Conservation (phyloP, 1,140 invertebrate genomes). For the Scylla paramamosain region DNA sequence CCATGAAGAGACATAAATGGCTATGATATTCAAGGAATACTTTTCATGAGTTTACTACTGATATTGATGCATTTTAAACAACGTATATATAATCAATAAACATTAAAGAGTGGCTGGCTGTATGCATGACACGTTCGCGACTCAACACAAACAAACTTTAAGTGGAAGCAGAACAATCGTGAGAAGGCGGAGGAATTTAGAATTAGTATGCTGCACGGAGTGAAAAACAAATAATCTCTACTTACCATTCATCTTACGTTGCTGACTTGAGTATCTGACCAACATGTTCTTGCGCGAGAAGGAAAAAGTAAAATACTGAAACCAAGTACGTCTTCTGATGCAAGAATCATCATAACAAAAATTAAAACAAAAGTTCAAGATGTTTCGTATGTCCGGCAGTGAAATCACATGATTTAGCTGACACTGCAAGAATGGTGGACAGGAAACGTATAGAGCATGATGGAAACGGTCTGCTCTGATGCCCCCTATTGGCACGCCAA, state of each 20-base stretch:
- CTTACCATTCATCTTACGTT: not conserved
- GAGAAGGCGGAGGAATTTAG: too few relatives aligned
- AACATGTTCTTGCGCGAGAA: not conserved
- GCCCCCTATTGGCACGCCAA: not conserved
- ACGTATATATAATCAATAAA: too few relatives aligned
- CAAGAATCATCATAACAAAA: not conserved
- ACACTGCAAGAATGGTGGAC: not conserved
- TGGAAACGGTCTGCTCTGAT: not conserved
- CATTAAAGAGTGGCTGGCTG: too few relatives aligned
- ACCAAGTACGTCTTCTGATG: not conserved
- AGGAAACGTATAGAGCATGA: not conserved
- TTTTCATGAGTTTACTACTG: too few relatives aligned
- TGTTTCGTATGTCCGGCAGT: not conserved
- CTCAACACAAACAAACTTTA: too few relatives aligned
- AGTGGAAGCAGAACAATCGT: too few relatives aligned
- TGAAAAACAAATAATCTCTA: not conserved
- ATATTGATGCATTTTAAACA: too few relatives aligned
- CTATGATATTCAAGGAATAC: too few relatives aligned
- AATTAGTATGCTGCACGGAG: too few relatives aligned
- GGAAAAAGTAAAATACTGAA: not conserved
- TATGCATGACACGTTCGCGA: too few relatives aligned
- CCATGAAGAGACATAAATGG: too few relatives aligned
- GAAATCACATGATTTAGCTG: not conserved
- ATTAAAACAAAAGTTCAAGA: not conserved
- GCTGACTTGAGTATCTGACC: not conserved